These are phyloP conservation scores for Mesorhabditis spiculigera DNA, from an alignment of 2,888 invertebrate species.

Conservation along the genomic window DNA sequence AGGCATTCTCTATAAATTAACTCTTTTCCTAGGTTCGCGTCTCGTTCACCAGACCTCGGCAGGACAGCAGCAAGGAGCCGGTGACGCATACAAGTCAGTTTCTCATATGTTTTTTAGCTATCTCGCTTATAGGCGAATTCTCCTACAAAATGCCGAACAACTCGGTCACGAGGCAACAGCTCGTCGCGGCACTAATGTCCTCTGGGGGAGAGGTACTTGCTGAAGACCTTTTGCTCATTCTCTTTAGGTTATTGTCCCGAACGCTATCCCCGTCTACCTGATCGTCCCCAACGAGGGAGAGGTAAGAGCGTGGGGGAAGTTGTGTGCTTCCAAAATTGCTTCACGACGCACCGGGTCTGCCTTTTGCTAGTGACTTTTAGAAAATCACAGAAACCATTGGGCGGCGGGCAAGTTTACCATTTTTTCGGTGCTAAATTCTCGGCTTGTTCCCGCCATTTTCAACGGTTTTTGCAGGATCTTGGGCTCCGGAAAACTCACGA, in stretches of 20 bases:
- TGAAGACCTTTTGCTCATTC: not conserved
- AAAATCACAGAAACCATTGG: too few relatives aligned
- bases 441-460: too few relatives aligned
- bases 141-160: not conserved
- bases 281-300: slow-evolving; percentile 54
- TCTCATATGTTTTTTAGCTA: not conserved
- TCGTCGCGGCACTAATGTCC: not conserved
- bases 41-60: slow-evolving; percentile 37
- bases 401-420: too few relatives aligned
- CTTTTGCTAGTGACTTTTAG: too few relatives aligned
- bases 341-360: too few relatives aligned
- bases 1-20: slow-evolving; percentile 6
- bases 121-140: slow-evolving; percentile 2
- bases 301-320: slow-evolving; percentile 14
- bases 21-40: slow-evolving; percentile 25
- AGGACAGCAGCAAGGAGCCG: slow-evolving; percentile 8
- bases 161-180: not conserved
- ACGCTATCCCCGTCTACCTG: slow-evolving; percentile 43
- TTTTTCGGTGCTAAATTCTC: too few relatives aligned
- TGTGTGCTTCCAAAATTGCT: too few relatives aligned
- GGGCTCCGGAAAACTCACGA: too few relatives aligned
- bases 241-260: slow-evolving; percentile 21
- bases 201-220: not conserved
- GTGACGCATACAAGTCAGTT: not conserved
- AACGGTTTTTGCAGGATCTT: too few relatives aligned